phyloP scores from a whole-genome alignment of 2,888 invertebrate genomes.

The Diarsia rubi region DNA sequence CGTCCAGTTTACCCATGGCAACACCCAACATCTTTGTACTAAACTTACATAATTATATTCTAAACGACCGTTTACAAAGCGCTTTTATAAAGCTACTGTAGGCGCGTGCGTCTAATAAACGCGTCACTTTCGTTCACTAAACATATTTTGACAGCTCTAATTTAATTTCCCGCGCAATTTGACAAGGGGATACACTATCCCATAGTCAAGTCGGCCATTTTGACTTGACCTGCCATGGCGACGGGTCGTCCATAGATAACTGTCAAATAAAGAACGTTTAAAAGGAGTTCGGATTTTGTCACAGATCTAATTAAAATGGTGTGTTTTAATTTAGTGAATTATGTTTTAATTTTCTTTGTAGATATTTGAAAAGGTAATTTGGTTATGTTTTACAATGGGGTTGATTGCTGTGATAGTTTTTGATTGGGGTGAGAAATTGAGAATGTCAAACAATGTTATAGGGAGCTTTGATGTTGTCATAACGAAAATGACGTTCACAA shows the following conservation, averaged over 20 bases:
- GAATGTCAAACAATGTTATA: not conserved
- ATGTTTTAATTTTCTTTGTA: constrained; percentile 53
- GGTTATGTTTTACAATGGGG: constrained; percentile 38
- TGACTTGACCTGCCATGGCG: constrained; percentile 37
- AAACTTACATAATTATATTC: constrained; percentile 26
- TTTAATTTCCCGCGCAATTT: constrained; percentile 65
- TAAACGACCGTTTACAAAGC: constrained; percentile 25
- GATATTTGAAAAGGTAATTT: constrained; percentile 54
- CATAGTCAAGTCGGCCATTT: constrained; percentile 16
- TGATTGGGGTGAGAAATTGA: constrained; percentile 42
- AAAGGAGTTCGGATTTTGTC: not conserved
- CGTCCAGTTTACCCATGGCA: not conserved
- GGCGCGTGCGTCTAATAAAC: constrained; percentile 62
- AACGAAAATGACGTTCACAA: constrained; percentile 5
- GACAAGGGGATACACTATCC: constrained; percentile 50
- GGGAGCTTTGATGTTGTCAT: constrained; percentile 21
- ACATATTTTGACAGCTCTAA: constrained; percentile 75
- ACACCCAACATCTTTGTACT: not conserved
- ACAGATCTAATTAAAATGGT: constrained; percentile 10
- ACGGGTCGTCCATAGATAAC: not conserved
- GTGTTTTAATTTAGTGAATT: constrained; percentile 24
- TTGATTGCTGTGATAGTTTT: constrained; percentile 50
- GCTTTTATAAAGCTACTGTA: constrained; percentile 49
- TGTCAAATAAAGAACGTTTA: constrained; percentile 14
- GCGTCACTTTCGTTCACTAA: constrained; percentile 50